Evolutionary conservation across 2,113 vertebrate genomes (phyloP), one percentile per base, ranked within the genome.

Genomic region (Psammodynastes pulverulentus): DNA sequence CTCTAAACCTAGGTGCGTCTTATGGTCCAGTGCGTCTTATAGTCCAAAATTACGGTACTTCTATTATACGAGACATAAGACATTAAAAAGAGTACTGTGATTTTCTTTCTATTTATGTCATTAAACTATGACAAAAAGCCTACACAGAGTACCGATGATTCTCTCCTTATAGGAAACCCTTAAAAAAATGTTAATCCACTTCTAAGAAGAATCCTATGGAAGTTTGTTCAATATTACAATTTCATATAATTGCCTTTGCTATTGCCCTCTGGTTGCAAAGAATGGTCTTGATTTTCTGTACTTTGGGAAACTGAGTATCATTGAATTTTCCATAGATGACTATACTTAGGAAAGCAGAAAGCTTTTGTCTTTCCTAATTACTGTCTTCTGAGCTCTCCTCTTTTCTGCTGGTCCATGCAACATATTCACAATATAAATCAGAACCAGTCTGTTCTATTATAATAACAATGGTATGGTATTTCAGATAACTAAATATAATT

Each of bases 191-290:
- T 24, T 58, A 92, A 49, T 13, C 72, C 19, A 89, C 21, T 84
- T 56, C 12, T 89, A 54, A 88, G 67, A 79, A 53, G 56, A 21
- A 29, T 89, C 9, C 87, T 62, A 29, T 51, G 79, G 29, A 54
- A 43, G 49, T 84, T 46, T 51, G 26, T 88, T 92, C 39, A 49
- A n/a, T 86, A 46, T 29, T 86, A 53, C 53, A 86, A 67, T 92
- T 89, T 92, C 84, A 84, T 86, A 86, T 51, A 23, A 90, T 93
- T 90, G 88, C 46, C 54, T 87, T 91, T 67, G 45, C 43, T 93
- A 24, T 29, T 62, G n/a, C 62, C 51, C 87, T 85, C 72, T 87
- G 3, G 45, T 87, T 90, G 67, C 19, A 93, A 92, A 92, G 49
- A 87, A 92, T 87, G 19, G 48, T 4, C 62, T 84, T 90, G 84